Base-by-base conservation (phyloP, 2,888 invertebrate genomes). In the Andrena minutula region DNA sequence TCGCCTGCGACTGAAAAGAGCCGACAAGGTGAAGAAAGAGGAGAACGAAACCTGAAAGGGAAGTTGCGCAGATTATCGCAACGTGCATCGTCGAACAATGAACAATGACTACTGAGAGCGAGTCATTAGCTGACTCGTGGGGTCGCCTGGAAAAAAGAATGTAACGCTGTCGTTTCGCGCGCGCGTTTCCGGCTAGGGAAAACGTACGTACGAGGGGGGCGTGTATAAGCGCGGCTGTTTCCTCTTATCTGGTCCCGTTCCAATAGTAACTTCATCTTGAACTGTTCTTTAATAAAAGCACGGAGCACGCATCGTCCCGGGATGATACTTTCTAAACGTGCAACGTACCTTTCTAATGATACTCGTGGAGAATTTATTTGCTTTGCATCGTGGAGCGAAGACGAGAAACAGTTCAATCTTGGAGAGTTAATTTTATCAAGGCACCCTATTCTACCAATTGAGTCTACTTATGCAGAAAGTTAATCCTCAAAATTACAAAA, bases 101-200 rank as follows among this genome's bases (percentile, higher is more conserved):
- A 83, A 88, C 87, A 87, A 87, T 88, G 86, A 88, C 82, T 83
- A 82, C 87, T 78, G 87, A 85, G 85, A 82, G 87, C 85, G 79
- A 83, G 77, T 83, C 77, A 71, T 83, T 82, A 66, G 81, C 70
- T 61, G 81, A 76, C 72, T 83, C 68, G 75, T 20, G 56, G 71
- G 41, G 58, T 58, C 51, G 75, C 12, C 20, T 58, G 64, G 78
- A 75, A 74, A 41, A 81, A 74, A 70, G 79, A 76, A 76, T 61
- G 63, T 75, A 41, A 68, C 73, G 61, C 49, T 65, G 68, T 16
- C 30, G 61, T 70, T 72, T 63, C 79, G 66, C 79, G 75, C 79
- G 79, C 49, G 65, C 20, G 47, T 58, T 71, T 80, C 70, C 70
- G 41, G 28, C 28, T 28, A 7, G 53, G 53, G 66, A 51, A 35